Conservation (phyloP, 2,797 vertebrate genomes). For the Benthosema pterotum region DNA sequence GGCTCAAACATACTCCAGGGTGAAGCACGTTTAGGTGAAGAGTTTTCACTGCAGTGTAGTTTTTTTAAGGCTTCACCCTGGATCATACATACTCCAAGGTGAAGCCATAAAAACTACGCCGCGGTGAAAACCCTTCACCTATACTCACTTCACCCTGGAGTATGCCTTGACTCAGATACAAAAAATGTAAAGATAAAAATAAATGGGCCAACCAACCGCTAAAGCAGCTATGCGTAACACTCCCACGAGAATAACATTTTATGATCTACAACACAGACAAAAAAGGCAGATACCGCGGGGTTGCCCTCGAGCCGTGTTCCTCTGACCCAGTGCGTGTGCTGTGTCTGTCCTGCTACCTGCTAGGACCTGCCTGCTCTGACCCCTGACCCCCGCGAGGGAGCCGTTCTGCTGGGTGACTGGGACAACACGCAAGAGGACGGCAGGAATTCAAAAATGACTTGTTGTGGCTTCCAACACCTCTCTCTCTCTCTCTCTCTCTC, state of each 20-base stretch:
- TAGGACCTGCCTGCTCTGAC: constrained; percentile 53
- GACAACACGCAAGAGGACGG: constrained; percentile 45
- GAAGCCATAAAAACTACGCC: too few species aligned
- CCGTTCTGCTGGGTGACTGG: constrained; percentile 38
- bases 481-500: constrained; percentile 3
- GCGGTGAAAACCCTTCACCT: too few species aligned
- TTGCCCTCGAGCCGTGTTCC: constrained; percentile 49
- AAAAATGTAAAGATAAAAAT: constrained; percentile 18
- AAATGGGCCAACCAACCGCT: constrained; percentile 22
- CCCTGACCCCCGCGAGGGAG: constrained; percentile 60
- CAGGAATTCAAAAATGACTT: constrained; percentile 74
- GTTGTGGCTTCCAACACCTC: constrained; percentile 57
- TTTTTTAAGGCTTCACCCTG: too few species aligned
- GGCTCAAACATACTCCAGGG: too few species aligned
- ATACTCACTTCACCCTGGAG: too few species aligned
- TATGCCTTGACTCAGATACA: not conserved
- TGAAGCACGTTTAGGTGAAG: too few species aligned
- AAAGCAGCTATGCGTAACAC: constrained; percentile 26
- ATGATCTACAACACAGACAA: constrained; percentile 50
- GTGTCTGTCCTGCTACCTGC: constrained; percentile 58
- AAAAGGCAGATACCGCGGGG: constrained; percentile 51
- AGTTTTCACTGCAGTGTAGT: too few species aligned
- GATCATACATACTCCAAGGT: too few species aligned
- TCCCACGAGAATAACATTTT: constrained; percentile 38
- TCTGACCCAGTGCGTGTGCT: constrained; percentile 68